These are phyloP conservation scores for Cyclopterus lumpus DNA, from an alignment of 2,797 vertebrate species.

Conservation along the genomic window DNA sequence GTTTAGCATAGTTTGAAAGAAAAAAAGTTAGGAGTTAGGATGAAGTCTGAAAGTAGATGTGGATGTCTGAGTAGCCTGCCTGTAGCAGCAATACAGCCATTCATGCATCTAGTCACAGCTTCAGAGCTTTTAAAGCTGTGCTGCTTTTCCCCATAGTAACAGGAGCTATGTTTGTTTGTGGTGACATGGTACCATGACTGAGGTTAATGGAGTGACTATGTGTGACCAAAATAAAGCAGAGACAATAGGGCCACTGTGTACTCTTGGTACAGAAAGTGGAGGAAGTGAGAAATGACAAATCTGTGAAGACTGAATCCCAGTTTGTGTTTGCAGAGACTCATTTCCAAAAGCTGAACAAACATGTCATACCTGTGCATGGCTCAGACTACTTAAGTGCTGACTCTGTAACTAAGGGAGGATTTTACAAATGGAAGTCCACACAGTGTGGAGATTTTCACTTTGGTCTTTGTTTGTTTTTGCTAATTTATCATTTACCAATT, in stretches of 20 bases:
- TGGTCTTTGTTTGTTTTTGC: not conserved
- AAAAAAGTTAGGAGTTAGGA: not conserved
- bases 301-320: not conserved
- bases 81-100: slow-evolving; percentile 27
- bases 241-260: slow-evolving; percentile 27
- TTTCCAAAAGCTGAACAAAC: slow-evolving; percentile 1
- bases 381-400: not conserved
- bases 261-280: slow-evolving; percentile 13
- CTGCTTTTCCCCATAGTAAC: slow-evolving; percentile 55
- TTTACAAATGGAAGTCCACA: slow-evolving; percentile 7
- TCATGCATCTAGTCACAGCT: slow-evolving; percentile 49
- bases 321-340: not conserved
- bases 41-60: slow-evolving; percentile 21
- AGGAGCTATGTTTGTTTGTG: slow-evolving; percentile 68
- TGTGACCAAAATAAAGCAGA: slow-evolving; percentile 48
- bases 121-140: slow-evolving; percentile 24
- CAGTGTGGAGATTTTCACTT: not conserved
- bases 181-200: slow-evolving; percentile 56
- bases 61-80: slow-evolving; percentile 24
- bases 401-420: not conserved
- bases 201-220: slow-evolving; percentile 50
- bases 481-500: not conserved
- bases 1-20: not conserved
- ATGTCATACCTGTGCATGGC: not conserved
- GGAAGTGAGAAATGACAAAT: slow-evolving; percentile 13